These are phyloP conservation scores for Oryzias celebensis DNA, from an alignment of 2,113 vertebrate genomes.

Conservation along the genomic window DNA sequence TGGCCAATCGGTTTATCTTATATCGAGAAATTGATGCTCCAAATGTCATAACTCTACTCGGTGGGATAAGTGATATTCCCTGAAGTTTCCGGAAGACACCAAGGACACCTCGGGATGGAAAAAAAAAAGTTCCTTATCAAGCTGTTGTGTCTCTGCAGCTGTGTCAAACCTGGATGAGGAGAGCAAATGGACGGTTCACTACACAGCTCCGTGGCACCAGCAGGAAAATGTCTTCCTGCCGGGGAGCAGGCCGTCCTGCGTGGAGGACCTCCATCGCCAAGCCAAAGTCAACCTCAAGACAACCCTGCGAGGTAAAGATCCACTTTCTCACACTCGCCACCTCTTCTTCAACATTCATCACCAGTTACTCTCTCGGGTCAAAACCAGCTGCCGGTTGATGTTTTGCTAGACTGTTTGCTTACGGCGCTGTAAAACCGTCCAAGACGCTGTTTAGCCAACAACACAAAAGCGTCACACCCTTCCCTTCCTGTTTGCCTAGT, in stretches of 20 bases:
- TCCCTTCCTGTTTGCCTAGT: slow-evolving; percentile 22
- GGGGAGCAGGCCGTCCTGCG: slow-evolving; percentile 85
- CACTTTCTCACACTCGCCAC: neutral
- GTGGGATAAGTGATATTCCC: neutral
- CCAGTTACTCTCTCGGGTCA: too few relatives aligned
- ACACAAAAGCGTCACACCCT: slow-evolving; percentile 32
- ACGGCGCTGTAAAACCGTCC: slow-evolving; percentile 9
- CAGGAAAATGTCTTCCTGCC: slow-evolving; percentile 97
- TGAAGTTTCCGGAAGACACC: neutral
- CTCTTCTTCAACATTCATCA: too few relatives aligned
- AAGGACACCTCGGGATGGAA: neutral
- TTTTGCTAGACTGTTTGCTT: slow-evolving; percentile 11
- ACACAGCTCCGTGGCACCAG: slow-evolving; percentile 94
- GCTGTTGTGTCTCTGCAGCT: slow-evolving; percentile 73
- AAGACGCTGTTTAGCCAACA: slow-evolving; percentile 29
- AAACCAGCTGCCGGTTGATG: too few relatives aligned
- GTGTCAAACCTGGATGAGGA: slow-evolving; percentile 98
- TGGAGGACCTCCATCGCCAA: slow-evolving; percentile 94
- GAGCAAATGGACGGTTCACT: slow-evolving; percentile 95
- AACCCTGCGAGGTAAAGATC: slow-evolving; percentile 87
- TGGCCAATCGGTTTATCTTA: slow-evolving; percentile 5
- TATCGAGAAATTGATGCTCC: too few relatives aligned
- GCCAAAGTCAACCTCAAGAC: slow-evolving; percentile 98
- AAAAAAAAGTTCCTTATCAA: neutral
- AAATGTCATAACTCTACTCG: neutral